These are phyloP conservation scores for Rhineura floridana DNA, from an alignment of 2,113 vertebrate genomes.

Conservation along the genomic window DNA sequence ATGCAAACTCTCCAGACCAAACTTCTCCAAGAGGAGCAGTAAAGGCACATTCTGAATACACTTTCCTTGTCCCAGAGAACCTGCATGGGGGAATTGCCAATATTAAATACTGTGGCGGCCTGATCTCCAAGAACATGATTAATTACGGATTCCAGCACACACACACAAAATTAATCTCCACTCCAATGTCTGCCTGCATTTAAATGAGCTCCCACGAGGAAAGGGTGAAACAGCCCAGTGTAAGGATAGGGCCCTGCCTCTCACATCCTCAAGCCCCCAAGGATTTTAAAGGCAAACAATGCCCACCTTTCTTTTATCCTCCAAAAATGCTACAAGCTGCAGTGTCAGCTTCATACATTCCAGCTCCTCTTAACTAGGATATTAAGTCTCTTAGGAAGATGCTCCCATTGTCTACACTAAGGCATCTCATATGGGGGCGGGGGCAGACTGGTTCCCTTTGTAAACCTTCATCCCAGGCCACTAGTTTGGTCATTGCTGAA, in stretches of 20 bases:
- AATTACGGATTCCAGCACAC: slow-evolving; percentile 23
- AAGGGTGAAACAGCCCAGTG: not conserved
- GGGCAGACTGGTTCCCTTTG: not conserved
- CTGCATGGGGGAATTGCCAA: not conserved
- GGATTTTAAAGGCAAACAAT: slow-evolving; percentile 7
- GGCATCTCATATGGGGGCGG: too few relatives aligned
- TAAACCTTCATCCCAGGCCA: not conserved
- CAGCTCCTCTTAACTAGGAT: slow-evolving; percentile 12
- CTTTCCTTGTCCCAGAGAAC: not conserved
- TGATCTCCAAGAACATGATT: slow-evolving; percentile 17
- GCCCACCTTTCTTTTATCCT: slow-evolving; percentile 1
- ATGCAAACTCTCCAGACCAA: not conserved
- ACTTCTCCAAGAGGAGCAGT: not conserved
- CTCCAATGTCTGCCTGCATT: slow-evolving; percentile 5
- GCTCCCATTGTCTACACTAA: not conserved
- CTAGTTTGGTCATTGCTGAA: not conserved
- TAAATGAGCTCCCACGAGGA: slow-evolving; percentile 18
- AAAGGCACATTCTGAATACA: not conserved
- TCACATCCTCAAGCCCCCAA: not conserved
- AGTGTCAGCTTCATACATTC: not conserved
- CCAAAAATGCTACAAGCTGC: not conserved
- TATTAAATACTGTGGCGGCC: not conserved
- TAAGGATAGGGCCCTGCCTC: not conserved
- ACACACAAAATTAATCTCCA: slow-evolving; percentile 9
- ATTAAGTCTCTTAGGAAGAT: not conserved